These are phyloP conservation scores for Petrophora chlorosata DNA, from an alignment of 2,888 invertebrate genomes.

Conservation along the genomic window DNA sequence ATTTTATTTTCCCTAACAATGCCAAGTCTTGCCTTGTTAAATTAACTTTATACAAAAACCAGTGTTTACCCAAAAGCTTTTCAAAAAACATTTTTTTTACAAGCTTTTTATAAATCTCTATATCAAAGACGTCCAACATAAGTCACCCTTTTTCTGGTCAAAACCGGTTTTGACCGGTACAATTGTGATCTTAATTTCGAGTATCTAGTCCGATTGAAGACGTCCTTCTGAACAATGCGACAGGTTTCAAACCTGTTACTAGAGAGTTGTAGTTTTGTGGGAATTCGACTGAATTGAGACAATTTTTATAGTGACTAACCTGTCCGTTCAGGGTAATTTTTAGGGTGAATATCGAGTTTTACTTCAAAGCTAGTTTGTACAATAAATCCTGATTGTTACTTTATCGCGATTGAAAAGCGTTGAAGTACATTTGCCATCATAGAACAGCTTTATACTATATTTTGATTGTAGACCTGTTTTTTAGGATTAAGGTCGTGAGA, in stretches of 20 bases:
- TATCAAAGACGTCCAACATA: background rate
- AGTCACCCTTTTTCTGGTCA: slow-evolving; percentile 16
- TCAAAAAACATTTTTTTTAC: slow-evolving; percentile 6
- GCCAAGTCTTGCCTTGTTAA: too few relatives aligned
- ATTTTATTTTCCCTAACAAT: background rate
- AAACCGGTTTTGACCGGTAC: slow-evolving; percentile 12
- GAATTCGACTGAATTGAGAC: slow-evolving; percentile 46
- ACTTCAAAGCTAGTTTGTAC: slow-evolving; percentile 49
- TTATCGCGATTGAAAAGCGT: slow-evolving; percentile 22
- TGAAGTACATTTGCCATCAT: too few relatives aligned
- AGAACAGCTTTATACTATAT: too few relatives aligned
- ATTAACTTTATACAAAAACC: background rate
- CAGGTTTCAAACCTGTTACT: slow-evolving; percentile 53
- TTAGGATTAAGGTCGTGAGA: slow-evolving; percentile 49
- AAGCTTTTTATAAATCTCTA: slow-evolving; percentile 7
- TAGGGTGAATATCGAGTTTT: slow-evolving; percentile 40
- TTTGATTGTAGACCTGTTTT: slow-evolving; percentile 41
- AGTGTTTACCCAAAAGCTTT: slow-evolving; percentile 8
- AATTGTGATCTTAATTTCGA: slow-evolving; percentile 34
- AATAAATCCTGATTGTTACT: slow-evolving; percentile 38
- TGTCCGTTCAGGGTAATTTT: slow-evolving; percentile 42
- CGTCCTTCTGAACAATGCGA: slow-evolving; percentile 41
- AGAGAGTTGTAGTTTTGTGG: slow-evolving; percentile 45
- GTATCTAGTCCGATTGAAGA: slow-evolving; percentile 48
- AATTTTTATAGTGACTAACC: slow-evolving; percentile 52